Evolutionary conservation across 2,797 vertebrate genomes (phyloP).

Genomic region (Perodicticus potto): DNA sequence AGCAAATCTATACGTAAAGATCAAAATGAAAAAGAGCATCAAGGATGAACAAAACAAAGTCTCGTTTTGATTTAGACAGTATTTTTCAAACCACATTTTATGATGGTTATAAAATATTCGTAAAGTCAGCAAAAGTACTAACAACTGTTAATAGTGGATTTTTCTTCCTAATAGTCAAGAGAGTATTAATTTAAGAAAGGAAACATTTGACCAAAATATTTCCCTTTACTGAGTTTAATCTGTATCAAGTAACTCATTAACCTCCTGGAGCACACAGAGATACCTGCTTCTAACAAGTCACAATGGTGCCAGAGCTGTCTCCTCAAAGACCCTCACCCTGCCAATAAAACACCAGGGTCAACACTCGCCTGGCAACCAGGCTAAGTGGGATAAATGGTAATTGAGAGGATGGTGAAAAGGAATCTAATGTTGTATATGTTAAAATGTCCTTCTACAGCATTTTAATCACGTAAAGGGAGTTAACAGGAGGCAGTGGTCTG

Average conservation of each 20-base stretch:
- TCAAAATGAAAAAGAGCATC: background rate
- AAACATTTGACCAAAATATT: conserved; percentile 34
- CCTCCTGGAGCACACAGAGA: background rate
- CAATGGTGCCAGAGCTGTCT: fast-evolving
- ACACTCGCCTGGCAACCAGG: conserved; percentile 23
- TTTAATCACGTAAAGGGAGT: background rate
- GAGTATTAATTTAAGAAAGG: conserved; percentile 60
- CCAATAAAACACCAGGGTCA: background rate
- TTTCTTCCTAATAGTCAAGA: conserved; percentile 14
- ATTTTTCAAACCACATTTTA: conserved; percentile 44
- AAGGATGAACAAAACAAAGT: conserved; percentile 46
- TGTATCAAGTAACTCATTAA: conserved; percentile 28
- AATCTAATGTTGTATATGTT: background rate
- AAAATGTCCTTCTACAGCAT: conserved; percentile 13
- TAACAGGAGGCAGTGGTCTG: background rate
- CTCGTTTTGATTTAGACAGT: conserved; percentile 4
- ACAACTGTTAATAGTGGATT: conserved; percentile 53
- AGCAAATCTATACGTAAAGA: conserved; percentile 29
- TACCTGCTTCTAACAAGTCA: background rate
- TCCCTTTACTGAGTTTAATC: conserved; percentile 37
- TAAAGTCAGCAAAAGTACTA: conserved; percentile 50
- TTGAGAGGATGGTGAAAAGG: background rate
- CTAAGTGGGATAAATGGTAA: background rate
- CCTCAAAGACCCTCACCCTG: background rate
- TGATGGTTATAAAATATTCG: conserved; percentile 50